Evolutionary conservation across 92 coral and sea anemone genomes (phyloP), one percentile per base, ranked within the genome.

Genomic region (Blastomussa wellsi): DNA sequence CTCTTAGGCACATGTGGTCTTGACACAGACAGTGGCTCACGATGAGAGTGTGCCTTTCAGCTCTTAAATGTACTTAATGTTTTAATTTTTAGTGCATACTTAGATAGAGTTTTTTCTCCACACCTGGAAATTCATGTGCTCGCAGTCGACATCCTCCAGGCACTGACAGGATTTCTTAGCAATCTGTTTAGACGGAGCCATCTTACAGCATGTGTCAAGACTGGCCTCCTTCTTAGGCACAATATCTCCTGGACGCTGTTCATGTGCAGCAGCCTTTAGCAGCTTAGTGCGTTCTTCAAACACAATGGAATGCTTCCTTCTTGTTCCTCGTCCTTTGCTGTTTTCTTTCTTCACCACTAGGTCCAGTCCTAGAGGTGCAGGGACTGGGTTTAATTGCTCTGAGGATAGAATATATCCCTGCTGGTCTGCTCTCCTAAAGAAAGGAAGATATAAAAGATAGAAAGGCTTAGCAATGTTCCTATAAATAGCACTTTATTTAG

Each of bases 241-340:
- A 28, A 77, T 60, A 0, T 66, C 86, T 22, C 28, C 70, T 76
- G 79, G 79, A n/a, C 80, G 87, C 10, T 85, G 83, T 36, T 90
- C 95, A 48, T 88, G 92, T 3, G 94, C 88, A 32, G 92, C 82
- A 31, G 91, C 88, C 64, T 94, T 94, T 60, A 92, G 92, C 65
- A 91, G 60, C 83, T 92, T 94, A 83, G 95, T 85, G 29, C 94
- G 94, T 68, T 94, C 98, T 74, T 94, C 93, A 39, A 92, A 53
- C 13, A 94, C 95, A 67, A 94, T 92, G 62, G 92, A 73, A 55
- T 90, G 83, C 70, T 90, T 90, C 55, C 87, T 87, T 42, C 86
- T 81, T 49, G 91, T 90, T 2, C 85, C 88, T 6, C 51, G 26
- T 14, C 31, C 31, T 36, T 78, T 81, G 7, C 59, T 48, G 17